Base-by-base conservation (phyloP, 2,888 invertebrate species). In the Ceriagrion tenellum region DNA sequence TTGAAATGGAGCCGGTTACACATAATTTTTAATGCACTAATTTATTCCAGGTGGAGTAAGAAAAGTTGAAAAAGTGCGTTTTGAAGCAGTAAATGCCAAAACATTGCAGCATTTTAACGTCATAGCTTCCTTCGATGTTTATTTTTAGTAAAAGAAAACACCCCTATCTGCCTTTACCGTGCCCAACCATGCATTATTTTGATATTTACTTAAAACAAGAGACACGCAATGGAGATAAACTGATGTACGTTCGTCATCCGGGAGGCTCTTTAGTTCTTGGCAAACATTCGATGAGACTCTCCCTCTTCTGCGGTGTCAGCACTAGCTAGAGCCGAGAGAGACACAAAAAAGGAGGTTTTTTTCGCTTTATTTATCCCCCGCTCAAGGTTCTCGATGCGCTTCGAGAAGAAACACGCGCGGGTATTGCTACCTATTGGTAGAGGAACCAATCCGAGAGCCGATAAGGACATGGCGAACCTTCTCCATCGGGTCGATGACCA, bases 381-480 rank as follows among this genome's bases (percentile, higher is more conserved):
- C 81, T 26, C 35, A 69, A 35, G 81, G 30, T 81, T 35, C 35
- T 13, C 81, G 81, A 35, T 81, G 16, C 81, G 30, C 1, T 26
- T 35, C 30, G 35, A 13, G 30, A 35, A 35, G 81, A 35, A 35
- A 81, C 81, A 81, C 30, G 81, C 2, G 59, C 30, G 30, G 16
- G 4, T 16, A 35, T 18, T 81, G 56, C 69, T 63, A 40, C 93
- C 26, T 40, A 74, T 18, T 8, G 69, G 10, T 8, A n/a, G 40
- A 63, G 91, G 47, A 91, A 91, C 59, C 91, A 91, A 91, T 91
- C 63, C 26, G 35, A 63, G 26, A 63, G 35, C 63, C 91, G 91
- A 91, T 91, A 69, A 35, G 40, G n/a, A 69, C 4, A n/a, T n/a
- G 63, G 8, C 26, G 55, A 69, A 35, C 55, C 63, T 93, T 26